Base-by-base conservation (phyloP, 2,113 vertebrate genomes). In the Ploceus nigricollis region DNA sequence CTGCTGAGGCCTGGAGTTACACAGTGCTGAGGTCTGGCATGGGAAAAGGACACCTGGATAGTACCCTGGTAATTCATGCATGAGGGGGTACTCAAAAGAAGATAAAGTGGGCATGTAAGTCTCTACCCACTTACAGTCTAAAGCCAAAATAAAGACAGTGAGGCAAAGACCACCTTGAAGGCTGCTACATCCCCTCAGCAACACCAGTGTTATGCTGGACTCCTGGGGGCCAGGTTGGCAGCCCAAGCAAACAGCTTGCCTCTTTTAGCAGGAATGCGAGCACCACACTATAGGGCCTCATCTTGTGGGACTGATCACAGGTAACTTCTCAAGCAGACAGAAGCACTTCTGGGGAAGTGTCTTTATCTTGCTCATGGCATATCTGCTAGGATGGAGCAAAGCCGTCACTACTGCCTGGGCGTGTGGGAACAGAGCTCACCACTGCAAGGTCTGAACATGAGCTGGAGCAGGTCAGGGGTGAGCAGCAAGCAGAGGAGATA, bases 261-360 rank as follows among this genome's bases (percentile, higher is more conserved):
- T 81, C 31, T 72, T 35, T 77, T 48, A 35, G 11, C 37, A 85
- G 84, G 31, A 65, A 81, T 85, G 56, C 0, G 2, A n/a, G 14
- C 56, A 63, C 7, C 7, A 30, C 1, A 2, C 11, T n/a, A 6
- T 15, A 11, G 10, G 22, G 35, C 10, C 16, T 75, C 3, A 0
- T 44, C 50, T 61, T 35, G 13, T 35, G 39, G 15, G 14, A 54
- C 28, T 0, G 1, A 35, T 28, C 39, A 21, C 13, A 44, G 45
- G n/a, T 54, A 27, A 60, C 7, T 2, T 56, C 33, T 73, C 37
- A 27, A n/a, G 22, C 19, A 50, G 35, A 39, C 15, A 47, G 57
- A 68, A 39, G 13, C 4, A 1, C 27, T 60, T 6, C 8, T 48
- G 44, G 13, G 25, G 24, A 66, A 85, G 11, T 0, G 35, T 16